phyloP scores from a whole-genome alignment of 2,888 invertebrate genomes.

The Dicyrtoma fusca region DNA sequence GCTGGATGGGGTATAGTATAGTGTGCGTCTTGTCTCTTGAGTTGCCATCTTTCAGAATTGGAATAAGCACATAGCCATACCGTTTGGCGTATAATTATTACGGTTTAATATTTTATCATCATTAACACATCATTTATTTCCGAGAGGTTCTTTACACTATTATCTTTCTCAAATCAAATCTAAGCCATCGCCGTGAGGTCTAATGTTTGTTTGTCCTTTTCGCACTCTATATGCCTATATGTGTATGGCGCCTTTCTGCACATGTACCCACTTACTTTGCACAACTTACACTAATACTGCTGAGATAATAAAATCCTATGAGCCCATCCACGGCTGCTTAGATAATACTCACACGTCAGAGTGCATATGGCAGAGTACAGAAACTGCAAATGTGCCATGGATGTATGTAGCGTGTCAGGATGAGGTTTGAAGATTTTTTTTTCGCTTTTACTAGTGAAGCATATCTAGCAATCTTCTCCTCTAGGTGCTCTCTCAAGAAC shows the following conservation, averaged over 20 bases:
- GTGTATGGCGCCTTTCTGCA: too few relatives aligned
- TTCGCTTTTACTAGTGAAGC: background rate
- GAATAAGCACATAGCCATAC: constrained; percentile 8
- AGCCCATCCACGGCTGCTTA: background rate
- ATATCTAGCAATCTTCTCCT: constrained; percentile 15
- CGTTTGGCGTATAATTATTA: constrained; percentile 16
- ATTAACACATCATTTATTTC: constrained; percentile 15
- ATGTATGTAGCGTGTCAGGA: too few relatives aligned
- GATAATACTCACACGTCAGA: background rate
- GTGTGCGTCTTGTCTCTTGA: too few relatives aligned
- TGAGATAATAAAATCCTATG: background rate
- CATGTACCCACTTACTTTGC: background rate
- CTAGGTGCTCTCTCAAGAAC: constrained; percentile 13
- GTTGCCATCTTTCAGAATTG: background rate
- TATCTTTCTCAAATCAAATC: too few relatives aligned
- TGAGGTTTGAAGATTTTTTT: background rate
- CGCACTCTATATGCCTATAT: too few relatives aligned
- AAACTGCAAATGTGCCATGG: background rate
- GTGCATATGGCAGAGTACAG: background rate
- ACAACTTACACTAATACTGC: constrained; percentile 2
- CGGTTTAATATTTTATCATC: constrained; percentile 24
- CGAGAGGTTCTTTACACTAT: background rate
- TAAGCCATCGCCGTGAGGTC: too few relatives aligned
- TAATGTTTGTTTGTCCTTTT: too few relatives aligned
- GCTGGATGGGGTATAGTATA: background rate